Evolutionary conservation across 2,888 invertebrate genomes (phyloP).

Genomic region (Hyposoter didymator): DNA sequence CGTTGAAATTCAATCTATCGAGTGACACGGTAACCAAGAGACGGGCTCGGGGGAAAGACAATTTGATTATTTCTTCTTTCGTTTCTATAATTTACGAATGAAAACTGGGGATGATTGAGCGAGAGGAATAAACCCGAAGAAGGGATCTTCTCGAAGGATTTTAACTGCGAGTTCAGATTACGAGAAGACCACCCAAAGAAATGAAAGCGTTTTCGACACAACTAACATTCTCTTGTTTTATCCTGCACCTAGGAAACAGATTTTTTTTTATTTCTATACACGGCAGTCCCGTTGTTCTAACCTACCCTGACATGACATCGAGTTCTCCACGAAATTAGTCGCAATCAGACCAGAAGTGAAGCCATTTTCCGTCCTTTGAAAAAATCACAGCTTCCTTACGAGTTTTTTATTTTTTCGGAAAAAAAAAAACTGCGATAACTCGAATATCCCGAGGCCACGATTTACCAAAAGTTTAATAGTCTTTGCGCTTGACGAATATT

Average conservation of each 20-base stretch:
- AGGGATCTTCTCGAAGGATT: conserved; percentile 60
- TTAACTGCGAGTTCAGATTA: conserved; percentile 59
- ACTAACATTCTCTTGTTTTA: conserved; percentile 62
- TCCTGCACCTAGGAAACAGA: conserved; percentile 64
- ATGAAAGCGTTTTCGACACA: conserved; percentile 61
- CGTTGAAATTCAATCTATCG: conserved; percentile 29
- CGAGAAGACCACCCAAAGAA: conserved; percentile 68
- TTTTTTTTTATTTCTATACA: conserved; percentile 29
- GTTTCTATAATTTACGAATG: conserved; percentile 38
- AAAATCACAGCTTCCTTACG: neutral
- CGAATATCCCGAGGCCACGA: neutral
- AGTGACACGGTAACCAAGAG: conserved; percentile 32
- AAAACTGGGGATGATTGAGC: conserved; percentile 41
- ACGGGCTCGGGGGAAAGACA: neutral
- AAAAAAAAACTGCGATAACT: neutral
- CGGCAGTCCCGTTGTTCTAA: conserved; percentile 2
- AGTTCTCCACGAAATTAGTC: conserved; percentile 58
- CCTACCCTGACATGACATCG: conserved; percentile 13
- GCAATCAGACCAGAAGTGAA: neutral
- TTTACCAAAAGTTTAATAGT: neutral
- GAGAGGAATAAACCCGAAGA: conserved; percentile 57
- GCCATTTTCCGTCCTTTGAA: neutral
- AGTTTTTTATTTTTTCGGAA: conserved; percentile 6
- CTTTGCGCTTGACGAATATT: neutral
- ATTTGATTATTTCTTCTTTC: conserved; percentile 9